These are phyloP conservation scores for Glyphotaelius pellucidus DNA, from an alignment of 2,888 invertebrate species.

Conservation along the genomic window DNA sequence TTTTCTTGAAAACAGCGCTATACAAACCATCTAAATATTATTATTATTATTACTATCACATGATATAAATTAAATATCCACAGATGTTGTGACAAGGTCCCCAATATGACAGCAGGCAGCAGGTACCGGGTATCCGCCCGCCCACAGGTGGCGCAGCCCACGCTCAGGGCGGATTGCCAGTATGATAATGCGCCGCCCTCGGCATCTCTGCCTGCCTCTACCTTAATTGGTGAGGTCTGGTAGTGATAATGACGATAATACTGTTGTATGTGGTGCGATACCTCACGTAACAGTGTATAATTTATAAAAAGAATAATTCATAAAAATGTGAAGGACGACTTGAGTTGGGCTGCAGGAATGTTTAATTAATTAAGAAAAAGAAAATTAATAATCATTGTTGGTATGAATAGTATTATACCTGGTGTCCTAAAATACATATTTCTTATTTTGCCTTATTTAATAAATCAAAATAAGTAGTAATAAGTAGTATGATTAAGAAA, in stretches of 20 bases:
- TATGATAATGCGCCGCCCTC: not conserved
- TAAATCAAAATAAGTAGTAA: too few relatives aligned
- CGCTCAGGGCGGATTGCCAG: not conserved
- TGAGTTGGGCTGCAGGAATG: not conserved
- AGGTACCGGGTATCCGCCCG: not conserved
- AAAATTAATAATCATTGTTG: not conserved
- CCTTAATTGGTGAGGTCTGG: not conserved
- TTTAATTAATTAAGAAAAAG: not conserved
- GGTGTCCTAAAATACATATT: too few relatives aligned
- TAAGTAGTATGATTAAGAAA: too few relatives aligned
- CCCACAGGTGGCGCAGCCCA: not conserved
- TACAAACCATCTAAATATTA: too few relatives aligned
- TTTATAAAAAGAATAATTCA: not conserved
- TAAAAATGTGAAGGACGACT: not conserved
- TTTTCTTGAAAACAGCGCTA: too few relatives aligned
- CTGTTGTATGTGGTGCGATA: not conserved
- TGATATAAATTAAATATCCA: not conserved
- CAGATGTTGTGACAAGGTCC: not conserved
- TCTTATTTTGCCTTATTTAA: too few relatives aligned
- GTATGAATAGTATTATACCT: too few relatives aligned
- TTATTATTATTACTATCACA: too few relatives aligned
- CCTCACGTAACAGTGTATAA: not conserved
- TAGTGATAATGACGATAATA: not conserved
- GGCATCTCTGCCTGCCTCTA: not conserved
- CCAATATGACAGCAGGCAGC: not conserved